Base-by-base conservation (phyloP, 1,140 invertebrate species). In the Prorops nasuta region DNA sequence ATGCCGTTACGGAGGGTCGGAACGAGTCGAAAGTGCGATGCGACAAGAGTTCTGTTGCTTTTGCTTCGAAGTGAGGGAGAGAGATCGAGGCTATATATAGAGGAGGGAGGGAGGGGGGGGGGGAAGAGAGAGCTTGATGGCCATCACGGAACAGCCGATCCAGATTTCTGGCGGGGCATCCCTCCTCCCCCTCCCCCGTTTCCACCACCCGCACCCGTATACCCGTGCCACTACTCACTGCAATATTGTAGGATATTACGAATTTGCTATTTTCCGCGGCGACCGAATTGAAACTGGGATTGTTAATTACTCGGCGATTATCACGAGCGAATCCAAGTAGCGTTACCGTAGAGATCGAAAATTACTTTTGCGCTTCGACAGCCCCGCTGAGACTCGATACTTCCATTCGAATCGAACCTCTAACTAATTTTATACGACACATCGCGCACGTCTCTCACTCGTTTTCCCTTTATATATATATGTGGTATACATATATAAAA, bases 211-310 rank as follows among this genome's bases (percentile, higher is more conserved):
- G 34, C 9, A 8, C 16, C 35, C 35, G n/a, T 3, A 7, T n/a
- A 28, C 10, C 4, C 42, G 52, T 38, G 35, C 43, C 31, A 16
- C 19, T 16, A 18, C 22, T n/a, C 44, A 14, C 49, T 50, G 66
- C 67, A 74, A 76, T 76, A 75, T 76, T 72, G 69, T 76, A 77
- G 75, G 75, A 78, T 78, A 78, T 78, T 78, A 78, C 75, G 67
- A 78, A 78, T 78, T 76, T 75, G 72, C 75, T 72, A 76, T 76
- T 76, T 76, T 74, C 72, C 71, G 71, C 67, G 68, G 59, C 44
- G 56, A 55, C 58, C 62, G 66, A 74, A 77, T 78, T 72, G 74
- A 78, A 77, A 76, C 68, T 73, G 67, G 58, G 72, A 78, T 77
- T 78, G 74, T 74, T 78, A 77, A 77, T 78, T 78, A 78, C 70